phyloP scores from a whole-genome alignment of 1,140 invertebrate species.

The Drosophila repletoides region DNA sequence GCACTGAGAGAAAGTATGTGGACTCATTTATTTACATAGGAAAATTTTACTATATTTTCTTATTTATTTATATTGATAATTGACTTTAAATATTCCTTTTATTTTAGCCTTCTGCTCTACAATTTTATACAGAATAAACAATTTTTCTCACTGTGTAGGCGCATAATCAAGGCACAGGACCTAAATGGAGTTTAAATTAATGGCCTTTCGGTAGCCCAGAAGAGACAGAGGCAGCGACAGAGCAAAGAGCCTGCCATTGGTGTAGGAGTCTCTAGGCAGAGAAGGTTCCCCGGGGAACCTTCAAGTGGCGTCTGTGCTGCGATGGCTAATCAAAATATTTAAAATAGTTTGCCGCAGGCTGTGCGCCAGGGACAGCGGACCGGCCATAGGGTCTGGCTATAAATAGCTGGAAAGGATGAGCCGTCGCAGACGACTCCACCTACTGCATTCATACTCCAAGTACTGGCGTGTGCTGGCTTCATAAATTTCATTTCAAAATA shows the following conservation, averaged over 20 bases:
- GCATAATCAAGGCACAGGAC: conserved; percentile 35
- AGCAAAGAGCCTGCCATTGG: neutral
- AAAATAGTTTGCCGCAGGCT: conserved; percentile 63
- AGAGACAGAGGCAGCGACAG: neutral
- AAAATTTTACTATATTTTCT: neutral
- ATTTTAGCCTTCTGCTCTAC: too few relatives aligned
- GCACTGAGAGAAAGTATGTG: neutral
- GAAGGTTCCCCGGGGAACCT: conserved; percentile 1
- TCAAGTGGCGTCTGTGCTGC: conserved; percentile 55
- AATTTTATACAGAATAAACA: too few relatives aligned
- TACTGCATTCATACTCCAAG: conserved; percentile 1
- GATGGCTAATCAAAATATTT: conserved; percentile 74
- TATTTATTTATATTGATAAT: too few relatives aligned
- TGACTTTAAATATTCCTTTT: too few relatives aligned
- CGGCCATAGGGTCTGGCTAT: conserved; percentile 30
- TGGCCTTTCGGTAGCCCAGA: conserved; percentile 53
- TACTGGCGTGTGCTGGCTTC: conserved; percentile 34
- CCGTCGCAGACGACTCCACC: neutral
- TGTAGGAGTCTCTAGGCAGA: conserved; percentile 38
- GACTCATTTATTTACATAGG: neutral
- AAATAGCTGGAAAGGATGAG: conserved; percentile 56
- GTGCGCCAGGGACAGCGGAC: conserved; percentile 11
- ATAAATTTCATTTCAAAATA: conserved; percentile 67
- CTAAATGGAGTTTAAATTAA: conserved; percentile 48
- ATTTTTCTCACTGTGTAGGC: conserved; percentile 18